Evolutionary conservation across 2,888 invertebrate genomes (phyloP), one percentile per base, ranked within the genome.

Genomic region (Caenorhabditis sp.): DNA sequence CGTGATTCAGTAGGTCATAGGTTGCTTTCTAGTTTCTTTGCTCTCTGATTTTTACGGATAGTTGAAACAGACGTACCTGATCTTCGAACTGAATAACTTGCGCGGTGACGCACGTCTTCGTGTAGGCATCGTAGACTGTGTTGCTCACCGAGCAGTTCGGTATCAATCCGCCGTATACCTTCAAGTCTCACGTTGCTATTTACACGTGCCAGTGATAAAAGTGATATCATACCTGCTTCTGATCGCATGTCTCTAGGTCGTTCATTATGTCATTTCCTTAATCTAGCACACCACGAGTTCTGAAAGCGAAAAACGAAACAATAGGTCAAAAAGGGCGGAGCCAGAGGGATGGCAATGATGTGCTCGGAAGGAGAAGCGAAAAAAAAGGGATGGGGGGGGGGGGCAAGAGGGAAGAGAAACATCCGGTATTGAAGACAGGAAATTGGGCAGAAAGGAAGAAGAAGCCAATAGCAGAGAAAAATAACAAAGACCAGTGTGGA

Each of bases 11-110:
- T 13, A 30, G n/a, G n/a, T n/a, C n/a, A n/a, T n/a, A n/a, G n/a
- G n/a, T n/a, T n/a, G n/a, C n/a, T n/a, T n/a, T n/a, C n/a, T n/a
- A n/a, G n/a, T n/a, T n/a, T n/a, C n/a, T n/a, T n/a, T n/a, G n/a
- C n/a, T n/a, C n/a, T n/a, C n/a, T n/a, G n/a, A n/a, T n/a, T n/a
- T 30, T 9, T 30, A 30, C 35, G 4, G 35, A 9, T 13, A 35
- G 35, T 13, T 35, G 11, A 35, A 35, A 35, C 35, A 13, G 1
- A 37, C 13, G n/a, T 59, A 81, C 79, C 75, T 81, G 79, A 56
- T 83, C 83, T 26, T 74, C 78, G 52, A 84, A 84, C 66, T 84
- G 83, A 7, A 84, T 73, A 22, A 82, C 55, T 32, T 80, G 72
- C 1, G 81, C 83, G 1, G 76, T 61, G 20, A 81, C 80, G 63